These are phyloP conservation scores for Thalassoma bifasciatum DNA, from an alignment of 2,113 vertebrate species.

Conservation along the genomic window DNA sequence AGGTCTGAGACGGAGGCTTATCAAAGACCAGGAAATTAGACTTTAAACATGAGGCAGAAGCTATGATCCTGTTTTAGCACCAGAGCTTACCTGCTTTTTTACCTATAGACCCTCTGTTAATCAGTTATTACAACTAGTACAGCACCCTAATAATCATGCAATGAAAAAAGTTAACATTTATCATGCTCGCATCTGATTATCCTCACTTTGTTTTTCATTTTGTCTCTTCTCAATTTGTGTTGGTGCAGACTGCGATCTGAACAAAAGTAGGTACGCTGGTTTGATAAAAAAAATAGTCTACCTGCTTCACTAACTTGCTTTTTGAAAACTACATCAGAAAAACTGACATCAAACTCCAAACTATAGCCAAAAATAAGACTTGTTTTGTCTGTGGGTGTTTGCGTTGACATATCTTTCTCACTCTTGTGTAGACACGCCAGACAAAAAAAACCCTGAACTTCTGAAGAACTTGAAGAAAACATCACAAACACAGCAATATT, in stretches of 20 bases:
- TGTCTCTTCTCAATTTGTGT: neutral
- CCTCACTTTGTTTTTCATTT: conserved; percentile 2
- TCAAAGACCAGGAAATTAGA: conserved; percentile 8
- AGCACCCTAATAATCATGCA: conserved; percentile 50
- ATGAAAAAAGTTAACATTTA: conserved; percentile 22
- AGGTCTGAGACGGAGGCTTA: conserved; percentile 28
- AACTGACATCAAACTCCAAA: conserved; percentile 8
- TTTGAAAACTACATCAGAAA: conserved; percentile 19
- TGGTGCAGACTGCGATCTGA: neutral
- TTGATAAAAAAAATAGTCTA: conserved; percentile 14
- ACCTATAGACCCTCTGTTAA: conserved; percentile 35
- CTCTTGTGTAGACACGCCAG: neutral
- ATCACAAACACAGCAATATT: too few relatives aligned
- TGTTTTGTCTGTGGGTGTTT: neutral
- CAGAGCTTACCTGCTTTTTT: conserved; percentile 16
- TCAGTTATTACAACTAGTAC: conserved; percentile 33
- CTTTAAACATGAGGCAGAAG: neutral
- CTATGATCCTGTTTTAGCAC: neutral
- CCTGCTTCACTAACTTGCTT: neutral
- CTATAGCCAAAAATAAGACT: neutral
- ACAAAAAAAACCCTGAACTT: neutral
- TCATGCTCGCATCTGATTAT: conserved; percentile 24
- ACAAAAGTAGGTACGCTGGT: neutral
- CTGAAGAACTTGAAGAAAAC: too few relatives aligned
- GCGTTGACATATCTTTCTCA: neutral